These are phyloP conservation scores for Drosophila kurseongensis DNA, from an alignment of 1,140 invertebrate species.

Conservation along the genomic window DNA sequence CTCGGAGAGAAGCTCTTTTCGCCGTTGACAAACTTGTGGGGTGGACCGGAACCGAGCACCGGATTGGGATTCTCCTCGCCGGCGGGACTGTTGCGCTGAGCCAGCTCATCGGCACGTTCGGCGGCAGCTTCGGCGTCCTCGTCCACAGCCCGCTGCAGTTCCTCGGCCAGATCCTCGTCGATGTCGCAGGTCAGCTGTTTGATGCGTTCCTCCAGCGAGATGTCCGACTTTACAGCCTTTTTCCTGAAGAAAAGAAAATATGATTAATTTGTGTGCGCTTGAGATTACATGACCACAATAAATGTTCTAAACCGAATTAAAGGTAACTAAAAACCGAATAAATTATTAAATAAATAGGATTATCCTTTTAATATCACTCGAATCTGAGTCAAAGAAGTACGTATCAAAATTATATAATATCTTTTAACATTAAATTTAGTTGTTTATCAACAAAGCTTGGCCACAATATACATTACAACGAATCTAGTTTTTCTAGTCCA, in stretches of 20 bases:
- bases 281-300: not conserved
- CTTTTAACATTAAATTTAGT: too few species aligned
- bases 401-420: too few species aligned
- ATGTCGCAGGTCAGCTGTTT: constrained; percentile 92
- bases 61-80: constrained; percentile 85
- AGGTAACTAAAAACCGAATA: too few species aligned
- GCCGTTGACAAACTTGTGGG: constrained; percentile 66
- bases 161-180: constrained; percentile 86
- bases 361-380: too few species aligned
- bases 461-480: too few species aligned
- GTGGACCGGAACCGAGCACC: constrained; percentile 72
- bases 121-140: constrained; percentile 47
- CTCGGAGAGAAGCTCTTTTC: constrained; percentile 86
- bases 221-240: constrained; percentile 86
- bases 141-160: constrained; percentile 55
- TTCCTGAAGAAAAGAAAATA: constrained; percentile 70
- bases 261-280: fast-evolving
- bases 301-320: too few species aligned
- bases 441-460: too few species aligned
- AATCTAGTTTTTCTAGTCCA: too few species aligned
- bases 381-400: too few species aligned
- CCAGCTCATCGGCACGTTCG: constrained; percentile 57
- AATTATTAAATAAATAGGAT: too few species aligned
- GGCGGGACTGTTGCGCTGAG: constrained; percentile 86
- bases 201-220: constrained; percentile 91